A percentile compares a stretch with the other conserved stretches of the same genome.
These are phyloP conservation scores for Apostichopus californicus DNA, from an alignment of 35 echinoderm and acorn worm species.

Conservation along the genomic window DNA sequence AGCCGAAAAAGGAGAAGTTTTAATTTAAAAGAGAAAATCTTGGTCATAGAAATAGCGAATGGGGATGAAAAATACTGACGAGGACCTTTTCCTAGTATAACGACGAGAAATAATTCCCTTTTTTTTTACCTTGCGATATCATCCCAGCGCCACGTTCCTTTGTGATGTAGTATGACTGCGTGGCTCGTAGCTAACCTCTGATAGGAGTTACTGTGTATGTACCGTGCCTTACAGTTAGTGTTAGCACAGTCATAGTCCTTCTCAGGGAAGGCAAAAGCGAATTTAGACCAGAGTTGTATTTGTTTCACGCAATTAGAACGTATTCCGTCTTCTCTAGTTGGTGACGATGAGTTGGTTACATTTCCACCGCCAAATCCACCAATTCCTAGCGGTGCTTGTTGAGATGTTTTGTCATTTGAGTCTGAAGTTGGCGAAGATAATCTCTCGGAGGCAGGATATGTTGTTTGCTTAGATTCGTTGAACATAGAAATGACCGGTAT, in stretches of 20 bases:
- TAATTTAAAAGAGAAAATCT: too few species aligned
- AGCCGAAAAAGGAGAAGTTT: too few species aligned
- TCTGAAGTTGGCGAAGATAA: too few species aligned
- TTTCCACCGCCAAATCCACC: background rate
- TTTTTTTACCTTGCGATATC: conserved; percentile 14
- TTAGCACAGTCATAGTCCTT: conserved; percentile 32
- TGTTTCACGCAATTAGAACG: background rate
- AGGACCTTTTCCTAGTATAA: too few species aligned
- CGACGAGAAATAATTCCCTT: too few species aligned
- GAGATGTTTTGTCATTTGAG: too few species aligned
- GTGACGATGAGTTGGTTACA: background rate
- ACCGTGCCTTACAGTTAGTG: conserved; percentile 12
- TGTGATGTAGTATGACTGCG: conserved; percentile 35
- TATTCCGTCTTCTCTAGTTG: background rate
- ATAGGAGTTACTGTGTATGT: conserved; percentile 17
- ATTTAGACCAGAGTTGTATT: background rate
- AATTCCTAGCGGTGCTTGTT: background rate
- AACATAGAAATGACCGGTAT: too few species aligned
- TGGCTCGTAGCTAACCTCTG: background rate
- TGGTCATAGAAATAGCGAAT: too few species aligned
- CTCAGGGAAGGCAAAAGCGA: background rate
- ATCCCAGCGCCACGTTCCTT: conserved; percentile 10
- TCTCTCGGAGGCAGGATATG: too few species aligned
- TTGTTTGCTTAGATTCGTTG: too few species aligned
- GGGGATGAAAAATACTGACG: too few species aligned